phyloP scores from a whole-genome alignment of 2,888 invertebrate genomes.

The Poecilus cupreus region DNA sequence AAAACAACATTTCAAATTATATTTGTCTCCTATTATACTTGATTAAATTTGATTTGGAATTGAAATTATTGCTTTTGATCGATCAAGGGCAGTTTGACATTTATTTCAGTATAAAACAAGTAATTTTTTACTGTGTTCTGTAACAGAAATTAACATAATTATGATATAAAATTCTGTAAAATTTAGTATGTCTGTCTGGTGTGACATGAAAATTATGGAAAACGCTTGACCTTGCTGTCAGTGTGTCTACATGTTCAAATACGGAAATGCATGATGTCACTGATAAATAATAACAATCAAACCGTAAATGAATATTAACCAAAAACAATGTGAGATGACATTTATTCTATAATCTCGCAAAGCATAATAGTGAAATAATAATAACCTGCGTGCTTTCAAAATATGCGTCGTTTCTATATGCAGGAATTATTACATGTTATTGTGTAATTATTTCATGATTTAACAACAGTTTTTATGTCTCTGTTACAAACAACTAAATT shows the following conservation, averaged over 20 bases:
- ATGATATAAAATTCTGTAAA: no score
- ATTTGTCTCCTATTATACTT: no score
- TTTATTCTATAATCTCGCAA: background rate
- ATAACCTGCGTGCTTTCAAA: background rate
- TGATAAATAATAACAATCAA: background rate
- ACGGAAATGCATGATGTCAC: constrained; percentile 11
- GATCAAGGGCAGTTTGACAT: no score
- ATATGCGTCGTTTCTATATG: background rate
- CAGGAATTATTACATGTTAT: background rate
- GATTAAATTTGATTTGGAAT: no score
- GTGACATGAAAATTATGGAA: background rate
- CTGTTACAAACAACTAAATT: no score
- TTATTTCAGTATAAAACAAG: no score
- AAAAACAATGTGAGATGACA: background rate
- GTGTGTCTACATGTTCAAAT: no score
- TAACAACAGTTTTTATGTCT: background rate
- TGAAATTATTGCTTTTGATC: no score
- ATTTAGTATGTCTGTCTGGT: background rate
- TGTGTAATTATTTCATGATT: background rate
- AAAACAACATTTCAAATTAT: no score
- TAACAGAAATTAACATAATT: no score
- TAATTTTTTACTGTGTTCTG: no score
- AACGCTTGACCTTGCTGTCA: constrained; percentile 12
- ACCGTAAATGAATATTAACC: background rate
- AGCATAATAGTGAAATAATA: background rate